Conservation (phyloP, 30 jellyfish, hydroid and myxozoan genomes). For the Euphysa ruthae region DNA sequence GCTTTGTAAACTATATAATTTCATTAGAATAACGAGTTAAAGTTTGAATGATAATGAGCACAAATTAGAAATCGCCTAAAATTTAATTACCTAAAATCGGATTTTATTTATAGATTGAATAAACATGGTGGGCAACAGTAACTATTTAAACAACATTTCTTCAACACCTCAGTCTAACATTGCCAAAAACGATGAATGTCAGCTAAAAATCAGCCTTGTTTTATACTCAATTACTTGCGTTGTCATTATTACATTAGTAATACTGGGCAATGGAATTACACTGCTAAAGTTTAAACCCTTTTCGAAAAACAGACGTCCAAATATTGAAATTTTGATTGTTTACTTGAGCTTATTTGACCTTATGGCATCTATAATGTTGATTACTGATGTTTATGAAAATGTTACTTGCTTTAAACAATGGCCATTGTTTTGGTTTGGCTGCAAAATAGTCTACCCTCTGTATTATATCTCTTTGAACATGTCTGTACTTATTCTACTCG, state of each 20-base stretch:
- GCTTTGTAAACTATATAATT: background rate
- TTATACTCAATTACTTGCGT: background rate
- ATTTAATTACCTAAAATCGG: too few relatives aligned
- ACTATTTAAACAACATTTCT: background rate
- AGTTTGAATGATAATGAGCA: too few relatives aligned
- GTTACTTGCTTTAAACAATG: constrained; percentile 17
- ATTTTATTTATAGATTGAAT: background rate
- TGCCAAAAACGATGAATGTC: constrained; percentile 2
- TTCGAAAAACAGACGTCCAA: background rate
- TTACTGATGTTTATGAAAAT: constrained; percentile 24
- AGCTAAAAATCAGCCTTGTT: background rate
- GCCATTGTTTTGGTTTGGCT: constrained; percentile 35
- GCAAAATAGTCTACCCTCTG: constrained; percentile 19
- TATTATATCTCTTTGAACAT: constrained; percentile 20
- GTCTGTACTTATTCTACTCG: constrained; percentile 26
- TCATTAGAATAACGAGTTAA: background rate
- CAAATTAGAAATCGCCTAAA: too few relatives aligned
- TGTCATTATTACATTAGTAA: constrained; percentile 12
- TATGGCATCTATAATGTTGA: constrained; percentile 30
- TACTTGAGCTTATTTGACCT: constrained; percentile 21
- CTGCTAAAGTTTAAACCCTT: constrained; percentile 18
- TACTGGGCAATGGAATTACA: constrained; percentile 6
- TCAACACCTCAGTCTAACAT: background rate
- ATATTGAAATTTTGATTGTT: constrained; percentile 13
- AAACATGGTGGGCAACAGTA: background rate